phyloP scores from a whole-genome alignment of 92 coral and sea anemone species.

The Chrysogorgia sp. region DNA sequence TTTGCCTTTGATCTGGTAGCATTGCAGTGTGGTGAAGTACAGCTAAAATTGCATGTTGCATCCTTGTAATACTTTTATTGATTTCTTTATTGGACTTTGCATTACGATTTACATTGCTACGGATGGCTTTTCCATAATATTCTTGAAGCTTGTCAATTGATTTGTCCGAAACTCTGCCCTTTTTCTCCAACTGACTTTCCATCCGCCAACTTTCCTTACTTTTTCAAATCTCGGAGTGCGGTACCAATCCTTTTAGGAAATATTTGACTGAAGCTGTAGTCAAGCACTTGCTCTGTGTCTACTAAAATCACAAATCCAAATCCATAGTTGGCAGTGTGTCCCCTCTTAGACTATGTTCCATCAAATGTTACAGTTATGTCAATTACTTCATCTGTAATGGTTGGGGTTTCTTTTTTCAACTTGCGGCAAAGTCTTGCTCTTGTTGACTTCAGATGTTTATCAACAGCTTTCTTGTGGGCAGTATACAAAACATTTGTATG shows the following conservation, averaged over 20 bases:
- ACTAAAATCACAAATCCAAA: too few species aligned
- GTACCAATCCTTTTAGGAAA: neutral
- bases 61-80: neutral
- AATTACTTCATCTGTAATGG: too few species aligned
- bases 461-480: too few species aligned
- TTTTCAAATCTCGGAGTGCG: too few species aligned
- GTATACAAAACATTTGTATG: too few species aligned
- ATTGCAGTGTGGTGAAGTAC: slow-evolving; percentile 11
- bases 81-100: slow-evolving; percentile 17
- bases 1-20: slow-evolving; percentile 28
- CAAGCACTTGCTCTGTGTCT: too few species aligned
- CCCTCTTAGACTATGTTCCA: too few species aligned
- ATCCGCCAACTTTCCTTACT: slow-evolving; percentile 40
- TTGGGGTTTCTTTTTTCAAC: too few species aligned
- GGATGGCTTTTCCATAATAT: slow-evolving; percentile 48
- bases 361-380: too few species aligned
- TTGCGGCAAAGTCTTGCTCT: too few species aligned
- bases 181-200: slow-evolving; percentile 45
- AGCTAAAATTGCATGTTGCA: slow-evolving; percentile 36
- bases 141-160: slow-evolving; percentile 26
- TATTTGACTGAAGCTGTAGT: slow-evolving; percentile 21
- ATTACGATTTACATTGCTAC: slow-evolving; percentile 11
- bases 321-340: too few species aligned
- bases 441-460: too few species aligned
- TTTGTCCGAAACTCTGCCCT: slow-evolving; percentile 20